Percentiles rank a stretch among this genome's conserved stretches.
Evolutionary conservation across 2,113 vertebrate genomes (phyloP).

Genomic region (Stomatorhinus ivindoensis): DNA sequence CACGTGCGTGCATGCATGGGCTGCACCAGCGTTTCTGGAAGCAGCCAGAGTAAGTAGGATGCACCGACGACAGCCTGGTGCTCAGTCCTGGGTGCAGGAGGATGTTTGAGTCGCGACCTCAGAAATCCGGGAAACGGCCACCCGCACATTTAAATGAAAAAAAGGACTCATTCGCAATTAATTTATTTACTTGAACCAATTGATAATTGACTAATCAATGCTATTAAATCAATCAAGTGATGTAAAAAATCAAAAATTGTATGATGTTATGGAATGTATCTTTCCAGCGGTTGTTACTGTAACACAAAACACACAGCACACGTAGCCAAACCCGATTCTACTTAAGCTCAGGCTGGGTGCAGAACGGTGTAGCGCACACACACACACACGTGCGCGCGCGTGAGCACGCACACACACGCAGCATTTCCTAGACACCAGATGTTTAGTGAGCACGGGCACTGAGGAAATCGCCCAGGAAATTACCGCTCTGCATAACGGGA

Average conservation of each 20-base stretch:
- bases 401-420: neutral
- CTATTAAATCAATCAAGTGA: neutral
- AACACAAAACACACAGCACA: neutral
- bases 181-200: neutral
- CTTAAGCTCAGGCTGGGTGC: neutral
- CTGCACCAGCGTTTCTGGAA: neutral
- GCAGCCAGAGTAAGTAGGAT: neutral
- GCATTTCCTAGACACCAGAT: neutral
- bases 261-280: neutral
- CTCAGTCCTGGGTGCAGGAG: neutral
- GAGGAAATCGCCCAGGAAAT: slow-evolving; percentile 9
- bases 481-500: neutral
- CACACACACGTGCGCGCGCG: neutral
- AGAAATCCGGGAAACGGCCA: neutral
- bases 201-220: neutral
- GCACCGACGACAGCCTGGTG: neutral
- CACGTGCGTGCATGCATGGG: neutral
- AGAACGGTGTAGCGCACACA: neutral
- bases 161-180: neutral
- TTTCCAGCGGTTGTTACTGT: neutral
- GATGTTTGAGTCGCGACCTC: neutral
- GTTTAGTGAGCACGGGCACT: neutral
- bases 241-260: neutral
- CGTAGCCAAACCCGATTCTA: neutral
- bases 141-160: neutral